A percentile compares a stretch with the other conserved stretches of the same genome.
These are phyloP conservation scores for Anhinga rufa DNA, from an alignment of 2,113 vertebrate genomes.

Conservation along the genomic window DNA sequence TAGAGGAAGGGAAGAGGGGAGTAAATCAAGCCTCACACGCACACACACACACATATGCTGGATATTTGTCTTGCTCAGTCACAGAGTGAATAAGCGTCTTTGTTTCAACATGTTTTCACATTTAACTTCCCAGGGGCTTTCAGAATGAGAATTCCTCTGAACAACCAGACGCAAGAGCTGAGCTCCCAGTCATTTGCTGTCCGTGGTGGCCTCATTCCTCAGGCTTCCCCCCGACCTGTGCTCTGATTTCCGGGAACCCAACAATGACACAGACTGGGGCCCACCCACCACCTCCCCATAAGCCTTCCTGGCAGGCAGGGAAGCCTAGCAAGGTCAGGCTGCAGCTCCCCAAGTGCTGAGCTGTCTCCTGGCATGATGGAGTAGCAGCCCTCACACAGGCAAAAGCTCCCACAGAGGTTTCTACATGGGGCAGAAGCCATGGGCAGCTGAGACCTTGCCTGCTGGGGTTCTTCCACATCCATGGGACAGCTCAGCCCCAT, in stretches of 20 bases:
- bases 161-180: not conserved
- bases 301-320: not conserved
- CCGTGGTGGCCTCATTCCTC: not conserved
- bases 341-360: not conserved
- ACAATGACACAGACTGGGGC: not conserved
- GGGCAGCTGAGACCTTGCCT: not conserved
- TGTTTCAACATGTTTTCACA: conserved; percentile 55
- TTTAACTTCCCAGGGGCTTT: conserved; percentile 29
- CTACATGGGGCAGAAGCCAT: not conserved
- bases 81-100: conserved; percentile 31
- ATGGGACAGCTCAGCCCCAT: not conserved
- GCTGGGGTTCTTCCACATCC: not conserved
- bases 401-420: not conserved
- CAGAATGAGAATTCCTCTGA: not conserved
- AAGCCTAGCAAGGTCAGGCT: not conserved
- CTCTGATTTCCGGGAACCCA: not conserved
- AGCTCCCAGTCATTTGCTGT: not conserved
- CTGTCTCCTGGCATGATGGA: not conserved
- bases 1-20: not conserved
- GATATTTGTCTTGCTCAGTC: conserved; percentile 42
- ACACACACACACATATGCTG: not conserved
- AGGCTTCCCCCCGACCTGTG: not conserved
- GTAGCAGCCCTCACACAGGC: rapidly evolving
- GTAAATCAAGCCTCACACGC: not conserved
- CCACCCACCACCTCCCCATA: not conserved